Base-by-base conservation (phyloP, 1,140 invertebrate genomes). In the Lepidotrigona ventralis region DNA sequence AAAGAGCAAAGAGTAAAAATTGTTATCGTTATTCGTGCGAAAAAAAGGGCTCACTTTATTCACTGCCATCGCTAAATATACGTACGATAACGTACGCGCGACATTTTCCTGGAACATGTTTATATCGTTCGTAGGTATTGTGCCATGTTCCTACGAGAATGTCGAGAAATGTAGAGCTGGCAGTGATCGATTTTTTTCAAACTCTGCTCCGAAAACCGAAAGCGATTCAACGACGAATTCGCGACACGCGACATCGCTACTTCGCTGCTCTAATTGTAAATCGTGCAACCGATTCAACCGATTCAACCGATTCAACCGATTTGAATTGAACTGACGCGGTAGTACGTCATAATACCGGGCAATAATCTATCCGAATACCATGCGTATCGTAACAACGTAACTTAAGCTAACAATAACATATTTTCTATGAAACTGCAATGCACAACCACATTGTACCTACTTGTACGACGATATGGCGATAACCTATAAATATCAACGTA, bases 401-500 rank as follows among this genome's bases (percentile, higher is more conserved):
- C 78, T 87, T 86, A 91, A 93, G 88, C 88, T 92, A 90, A 90
- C 82, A 74, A 33, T 33, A 33, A 86, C 91, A 90, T 76, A 90
- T 94, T 94, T 94, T 93, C 90, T 93, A 93, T 93, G 91, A 93
- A 92, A 94, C 89, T 92, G 92, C 92, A 93, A 93, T 93, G 92
- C 92, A 94, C 92, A 94, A 93, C 90, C 86, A 90, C 93, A 92
- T 92, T 93, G 91, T 94, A 94, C 85, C 90, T 92, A 92, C 86
- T 77, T 78, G 70, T 21, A 46, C 15, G 75, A 46, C 15, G 75
- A 69, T 70, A 78, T 60, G 75, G 66, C 8, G 85, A 92, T 92
- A 91, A 88, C 89, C 79, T 90, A 91, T 29, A 56, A 66, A 12
- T 29, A 60, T 64, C 79, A 74, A 64, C 58, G 26, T 81, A 75